Evolutionary conservation across 2,888 invertebrate species (phyloP).

Genomic region (Rambutsinella grinnellia): DNA sequence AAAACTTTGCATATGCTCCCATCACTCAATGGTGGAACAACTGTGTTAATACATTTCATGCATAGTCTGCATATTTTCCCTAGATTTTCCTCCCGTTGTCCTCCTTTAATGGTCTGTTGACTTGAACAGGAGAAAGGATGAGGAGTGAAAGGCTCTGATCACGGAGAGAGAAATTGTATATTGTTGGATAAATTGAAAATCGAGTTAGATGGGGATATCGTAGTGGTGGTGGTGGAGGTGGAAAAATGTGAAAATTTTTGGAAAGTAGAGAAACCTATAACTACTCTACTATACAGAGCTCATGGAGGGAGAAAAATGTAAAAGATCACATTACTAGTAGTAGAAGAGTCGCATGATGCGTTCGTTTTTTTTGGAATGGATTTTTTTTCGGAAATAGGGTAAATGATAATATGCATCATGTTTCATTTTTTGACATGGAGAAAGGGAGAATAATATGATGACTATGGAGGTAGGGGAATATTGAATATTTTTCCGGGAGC

Average conservation of each 20-base stretch:
- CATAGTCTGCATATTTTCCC: background rate
- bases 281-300: no score
- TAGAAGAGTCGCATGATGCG: no score
- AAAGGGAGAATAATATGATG: background rate
- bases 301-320: no score
- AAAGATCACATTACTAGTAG: no score
- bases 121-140: background rate
- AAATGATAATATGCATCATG: constrained; percentile 4
- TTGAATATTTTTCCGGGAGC: background rate
- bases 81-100: background rate
- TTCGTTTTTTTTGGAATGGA: no score
- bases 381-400: background rate
- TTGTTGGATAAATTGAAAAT: constrained; percentile 11
- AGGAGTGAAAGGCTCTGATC: background rate
- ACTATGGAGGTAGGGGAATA: background rate
- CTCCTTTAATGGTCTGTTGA: background rate
- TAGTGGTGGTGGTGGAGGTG: no score
- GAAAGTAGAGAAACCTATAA: no score
- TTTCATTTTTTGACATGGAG: constrained; percentile 8
- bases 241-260: no score
- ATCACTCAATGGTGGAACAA: constrained; percentile 1
- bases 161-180: background rate
- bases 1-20: constrained; percentile 1
- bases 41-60: constrained; percentile 7
- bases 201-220: no score